Percentiles rank a stretch among this genome's conserved stretches.
Conservation (phyloP, 2,888 invertebrate species). For the Globia sparganii region DNA sequence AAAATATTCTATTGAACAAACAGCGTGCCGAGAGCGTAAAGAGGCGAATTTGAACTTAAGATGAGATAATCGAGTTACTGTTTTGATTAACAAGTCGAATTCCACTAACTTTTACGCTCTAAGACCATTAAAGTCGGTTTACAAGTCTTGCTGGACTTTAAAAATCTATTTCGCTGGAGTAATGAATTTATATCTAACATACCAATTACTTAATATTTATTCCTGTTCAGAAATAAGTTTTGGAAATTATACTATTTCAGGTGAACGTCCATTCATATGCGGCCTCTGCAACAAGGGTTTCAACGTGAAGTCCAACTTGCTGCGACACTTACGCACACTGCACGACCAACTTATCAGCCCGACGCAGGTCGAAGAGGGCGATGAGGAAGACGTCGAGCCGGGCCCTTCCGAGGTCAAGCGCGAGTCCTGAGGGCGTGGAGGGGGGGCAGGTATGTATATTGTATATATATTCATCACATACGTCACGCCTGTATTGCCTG, state of each 20-base stretch:
- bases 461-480: background rate
- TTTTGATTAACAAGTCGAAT: background rate
- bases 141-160: background rate
- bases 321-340: constrained; percentile 93
- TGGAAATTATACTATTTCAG: constrained; percentile 70
- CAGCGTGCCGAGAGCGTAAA: background rate
- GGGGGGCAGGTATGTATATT: constrained; percentile 81
- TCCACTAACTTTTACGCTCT: background rate
- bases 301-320: constrained; percentile 94
- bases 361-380: constrained; percentile 75
- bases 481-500: background rate
- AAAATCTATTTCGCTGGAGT: background rate
- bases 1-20: background rate
- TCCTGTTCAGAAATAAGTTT: background rate
- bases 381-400: constrained; percentile 70
- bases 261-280: constrained; percentile 93
- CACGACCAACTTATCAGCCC: constrained; percentile 92
- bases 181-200: too few relatives aligned
- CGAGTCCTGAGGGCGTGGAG: constrained; percentile 87
- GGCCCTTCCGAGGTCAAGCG: constrained; percentile 79
- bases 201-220: background rate
- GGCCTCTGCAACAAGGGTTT: constrained; percentile 94
- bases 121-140: background rate
- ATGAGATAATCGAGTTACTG: background rate
- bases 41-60: background rate